phyloP scores from a whole-genome alignment of 2,113 vertebrate genomes.

The Suncus etruscus region DNA sequence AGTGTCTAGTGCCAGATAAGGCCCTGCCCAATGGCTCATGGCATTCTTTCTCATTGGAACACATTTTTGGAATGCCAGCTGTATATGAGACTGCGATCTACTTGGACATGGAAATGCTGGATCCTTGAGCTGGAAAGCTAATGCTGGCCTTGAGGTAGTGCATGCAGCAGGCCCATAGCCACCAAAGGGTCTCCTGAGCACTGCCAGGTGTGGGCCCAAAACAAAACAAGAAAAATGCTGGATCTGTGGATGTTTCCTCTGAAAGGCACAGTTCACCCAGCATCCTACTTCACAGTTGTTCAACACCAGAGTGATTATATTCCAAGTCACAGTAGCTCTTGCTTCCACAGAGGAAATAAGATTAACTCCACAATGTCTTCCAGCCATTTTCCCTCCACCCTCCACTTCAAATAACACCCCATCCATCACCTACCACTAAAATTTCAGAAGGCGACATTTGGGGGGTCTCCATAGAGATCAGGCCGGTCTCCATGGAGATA shows the following conservation, averaged over 20 bases:
- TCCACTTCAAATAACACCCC: background rate
- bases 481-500: slow-evolving; percentile 71
- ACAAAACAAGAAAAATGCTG: too few relatives aligned
- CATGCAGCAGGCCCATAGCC: too few relatives aligned
- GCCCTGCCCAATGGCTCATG: too few relatives aligned
- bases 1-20: too few relatives aligned
- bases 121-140: background rate
- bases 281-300: slow-evolving; percentile 5
- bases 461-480: slow-evolving; percentile 69
- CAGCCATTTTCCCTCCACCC: slow-evolving; percentile 6
- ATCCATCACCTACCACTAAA: background rate
- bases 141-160: too few relatives aligned
- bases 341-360: background rate
- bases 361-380: background rate
- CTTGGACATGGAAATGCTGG: background rate
- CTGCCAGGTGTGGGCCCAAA: too few relatives aligned
- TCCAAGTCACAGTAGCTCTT: background rate
- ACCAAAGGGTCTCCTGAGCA: too few relatives aligned
- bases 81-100: too few relatives aligned
- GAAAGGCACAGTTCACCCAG: background rate
- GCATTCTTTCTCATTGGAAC: background rate
- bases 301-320: background rate
- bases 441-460: slow-evolving; percentile 53
- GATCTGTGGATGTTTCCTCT: background rate
- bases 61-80: background rate